phyloP scores from a whole-genome alignment of 2,888 invertebrate genomes.

The Lapara coniferarum region DNA sequence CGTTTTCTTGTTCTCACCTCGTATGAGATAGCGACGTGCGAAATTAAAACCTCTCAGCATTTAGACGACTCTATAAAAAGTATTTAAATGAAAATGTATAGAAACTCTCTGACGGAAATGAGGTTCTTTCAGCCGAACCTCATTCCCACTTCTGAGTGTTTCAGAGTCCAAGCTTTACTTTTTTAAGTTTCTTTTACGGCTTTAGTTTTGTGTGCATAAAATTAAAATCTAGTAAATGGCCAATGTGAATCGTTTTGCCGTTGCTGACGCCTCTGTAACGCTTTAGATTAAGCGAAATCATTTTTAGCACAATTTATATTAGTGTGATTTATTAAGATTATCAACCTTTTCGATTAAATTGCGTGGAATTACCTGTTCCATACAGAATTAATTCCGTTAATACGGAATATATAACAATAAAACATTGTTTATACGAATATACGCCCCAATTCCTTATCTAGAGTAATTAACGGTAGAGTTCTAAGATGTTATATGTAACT shows the following conservation, averaged over 20 bases:
- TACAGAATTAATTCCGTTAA: too few species aligned
- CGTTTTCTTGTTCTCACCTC: conserved; percentile 65
- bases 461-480: too few species aligned
- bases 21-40: conserved; percentile 67
- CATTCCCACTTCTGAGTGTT: conserved; percentile 70
- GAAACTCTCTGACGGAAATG: conserved; percentile 78
- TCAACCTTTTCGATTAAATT: too few species aligned
- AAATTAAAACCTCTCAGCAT: conserved; percentile 73
- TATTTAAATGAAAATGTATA: conserved; percentile 82
- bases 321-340: too few species aligned
- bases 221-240: conserved; percentile 24
- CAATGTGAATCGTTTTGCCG: conserved; percentile 11
- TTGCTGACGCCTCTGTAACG: conserved; percentile 24
- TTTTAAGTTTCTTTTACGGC: conserved; percentile 51
- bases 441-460: too few species aligned
- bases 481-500: too few species aligned
- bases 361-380: too few species aligned
- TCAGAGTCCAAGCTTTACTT: conserved; percentile 59
- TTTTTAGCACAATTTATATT: background rate
- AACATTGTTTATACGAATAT: too few species aligned
- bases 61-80: conserved; percentile 65
- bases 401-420: too few species aligned
- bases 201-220: conserved; percentile 29
- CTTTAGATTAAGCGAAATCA: background rate
- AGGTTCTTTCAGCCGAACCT: conserved; percentile 74